Conservation (phyloP, 2,797 vertebrate species). For the Chaunax sp. region DNA sequence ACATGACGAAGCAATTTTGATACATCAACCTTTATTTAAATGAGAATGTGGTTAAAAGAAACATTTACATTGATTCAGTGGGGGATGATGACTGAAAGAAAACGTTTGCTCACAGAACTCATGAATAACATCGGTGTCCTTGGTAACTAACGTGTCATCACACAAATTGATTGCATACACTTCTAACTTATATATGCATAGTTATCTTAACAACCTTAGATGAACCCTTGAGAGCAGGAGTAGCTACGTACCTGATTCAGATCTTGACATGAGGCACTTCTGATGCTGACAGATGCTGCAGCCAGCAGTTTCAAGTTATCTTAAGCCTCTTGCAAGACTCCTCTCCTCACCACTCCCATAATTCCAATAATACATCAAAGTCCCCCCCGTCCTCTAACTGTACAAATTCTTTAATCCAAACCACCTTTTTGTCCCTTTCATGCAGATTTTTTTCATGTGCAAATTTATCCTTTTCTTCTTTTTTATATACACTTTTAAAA, state of each 20-base stretch:
- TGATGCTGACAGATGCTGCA: conserved; percentile 17
- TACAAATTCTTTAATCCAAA: conserved; percentile 9
- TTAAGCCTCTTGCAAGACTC: neutral
- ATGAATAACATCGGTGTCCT: neutral
- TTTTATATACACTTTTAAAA: conserved; percentile 10
- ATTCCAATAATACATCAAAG: conserved; percentile 40
- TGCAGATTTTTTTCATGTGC: conserved; percentile 29
- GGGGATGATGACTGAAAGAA: no score
- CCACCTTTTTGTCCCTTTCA: conserved; percentile 21
- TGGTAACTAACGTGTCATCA: conserved; percentile 6
- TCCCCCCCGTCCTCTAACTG: neutral
- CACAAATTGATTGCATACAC: conserved; percentile 7
- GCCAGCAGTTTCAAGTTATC: conserved; percentile 11
- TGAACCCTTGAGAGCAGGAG: no score
- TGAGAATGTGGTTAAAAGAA: no score
- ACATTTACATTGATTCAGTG: no score
- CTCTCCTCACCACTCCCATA: neutral
- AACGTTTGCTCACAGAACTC: neutral
- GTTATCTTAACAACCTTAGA: neutral
- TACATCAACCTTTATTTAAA: neutral
- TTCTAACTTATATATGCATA: conserved; percentile 1
- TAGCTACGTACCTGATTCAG: neutral
- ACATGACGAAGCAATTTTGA: neutral
- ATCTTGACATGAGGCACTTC: conserved; percentile 2
- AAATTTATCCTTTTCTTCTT: neutral